Evolutionary conservation across 64 coral and sea anemone species (phyloP), one percentile per base, ranked within the genome.

Genomic region (Dendronephthya gigantea): DNA sequence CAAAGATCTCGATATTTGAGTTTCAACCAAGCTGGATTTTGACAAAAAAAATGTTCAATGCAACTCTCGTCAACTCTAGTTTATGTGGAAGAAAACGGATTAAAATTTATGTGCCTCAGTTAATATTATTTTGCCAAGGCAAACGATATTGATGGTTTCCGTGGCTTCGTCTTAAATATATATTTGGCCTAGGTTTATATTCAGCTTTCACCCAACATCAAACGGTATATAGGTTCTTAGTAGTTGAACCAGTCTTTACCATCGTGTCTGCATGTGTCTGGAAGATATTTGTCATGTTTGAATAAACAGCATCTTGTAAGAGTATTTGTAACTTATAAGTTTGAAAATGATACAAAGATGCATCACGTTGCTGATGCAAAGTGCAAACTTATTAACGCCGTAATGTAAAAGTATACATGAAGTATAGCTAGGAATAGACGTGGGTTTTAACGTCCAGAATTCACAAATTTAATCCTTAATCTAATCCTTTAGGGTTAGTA

Each of bases 221-320:
- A 91, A 98, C 90, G 19, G 89, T 82, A 87, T 92, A 93, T 83
- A 93, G 74, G 52, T 92, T 90, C 70, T 93, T 98, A 36, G 95
- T 93, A 35, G 89, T 90, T 16, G 95, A 98, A 33, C 95, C 95
- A 83, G 95, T 98, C 83, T 98, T 98, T 83, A 40, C 91, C 95
- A 98, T 98, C n/a, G 95, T 98, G 37, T 98, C 95, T 47, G 89
- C 79, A 82, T 98, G 95, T 39, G 92, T 87, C 95, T 98, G 56
- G 35, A 90, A 41, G 38, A 90, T 34, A 68, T 16, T 74, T 37
- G 31, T 29, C 25, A 23, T 38, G 27, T 30, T 31, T n/a, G 5
- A 59, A 7, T 43, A 40, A 29, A 45, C 8, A 14, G 33, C 23
- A 68, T 68, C 56, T 40, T 36, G 41, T 35, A 19, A n/a, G n/a